Evolutionary conservation across 2,113 vertebrate species (phyloP), one percentile per base, ranked within the genome.

Genomic region (Colossoma macropomum): DNA sequence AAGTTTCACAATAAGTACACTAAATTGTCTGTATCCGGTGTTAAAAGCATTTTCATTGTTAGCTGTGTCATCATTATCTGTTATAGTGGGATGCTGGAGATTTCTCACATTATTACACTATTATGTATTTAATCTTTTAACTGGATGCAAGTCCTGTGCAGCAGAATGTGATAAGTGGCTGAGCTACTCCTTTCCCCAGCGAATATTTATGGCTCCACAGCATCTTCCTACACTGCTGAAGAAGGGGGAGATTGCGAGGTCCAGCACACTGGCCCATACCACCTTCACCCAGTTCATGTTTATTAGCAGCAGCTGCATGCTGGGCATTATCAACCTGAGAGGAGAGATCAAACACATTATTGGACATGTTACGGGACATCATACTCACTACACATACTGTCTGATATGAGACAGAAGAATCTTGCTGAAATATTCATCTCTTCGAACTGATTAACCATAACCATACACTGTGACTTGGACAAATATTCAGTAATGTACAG

Each of bases 281-380:
- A 86, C 86, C 87, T 89, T 88, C 45, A 93, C 84, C 88, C 89
- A 91, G 75, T 79, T 81, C 91, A 93, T 90, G 81, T 89, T 92
- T 83, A 93, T 93, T 70, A 93, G 81, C 48, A 87, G 85, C 62
- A 93, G 83, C 90, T 90, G 89, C 50, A 91, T 79, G 76, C 86
- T 86, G 23, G 90, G 91, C 90, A 91, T 82, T 73, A 92, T 90
- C 77, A 92, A 45, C 91, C 92, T 93, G 75, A 82, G 66, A 87
- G 13, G 71, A 74, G 32, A 81, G 32, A 41, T 17, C 27, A 84
- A 25, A 45, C 41, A 45, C 41, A 38, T 3, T 45, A 11, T 45
- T 4, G 60, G 10, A 38, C 10, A 0, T 16, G 41, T 78, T 84
- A 52, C 48, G 45, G 28, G 50, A 52, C 56, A 34, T 54, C 16